Percentiles rank a stretch among this genome's conserved stretches.
Evolutionary conservation across 2,113 vertebrate species (phyloP).

Genomic region (Cyprinus carpio): DNA sequence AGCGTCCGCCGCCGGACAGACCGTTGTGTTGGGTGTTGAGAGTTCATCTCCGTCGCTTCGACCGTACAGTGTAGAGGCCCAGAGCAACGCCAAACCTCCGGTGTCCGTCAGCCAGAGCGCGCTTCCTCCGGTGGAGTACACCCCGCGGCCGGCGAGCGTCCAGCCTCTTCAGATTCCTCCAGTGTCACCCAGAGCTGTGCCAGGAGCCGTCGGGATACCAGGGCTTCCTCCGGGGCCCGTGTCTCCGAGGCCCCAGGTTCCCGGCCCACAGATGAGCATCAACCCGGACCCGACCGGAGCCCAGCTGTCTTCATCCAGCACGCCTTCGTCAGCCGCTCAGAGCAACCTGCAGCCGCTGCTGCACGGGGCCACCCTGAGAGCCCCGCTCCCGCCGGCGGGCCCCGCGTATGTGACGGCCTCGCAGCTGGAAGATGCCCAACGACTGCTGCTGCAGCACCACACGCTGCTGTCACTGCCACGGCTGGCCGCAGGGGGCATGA

Average conservation of each 20-base stretch:
- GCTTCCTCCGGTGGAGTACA: slow-evolving; percentile 69
- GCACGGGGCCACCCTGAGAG: not conserved
- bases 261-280: slow-evolving; percentile 65
- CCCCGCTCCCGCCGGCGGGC: not conserved
- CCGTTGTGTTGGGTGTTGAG: slow-evolving; percentile 64
- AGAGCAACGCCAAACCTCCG: slow-evolving; percentile 69
- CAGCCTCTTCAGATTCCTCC: slow-evolving; percentile 49
- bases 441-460: slow-evolving; percentile 82
- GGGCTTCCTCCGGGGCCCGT: slow-evolving; percentile 69
- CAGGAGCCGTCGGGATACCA: slow-evolving; percentile 60
- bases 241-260: slow-evolving; percentile 66
- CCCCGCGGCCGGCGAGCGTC: slow-evolving; percentile 66
- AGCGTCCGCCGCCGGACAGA: too few relatives aligned
- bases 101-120: slow-evolving; percentile 69
- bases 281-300: slow-evolving; percentile 62
- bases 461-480: slow-evolving; percentile 79
- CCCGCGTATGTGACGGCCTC: slow-evolving; percentile 68
- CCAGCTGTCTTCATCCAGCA: slow-evolving; percentile 67
- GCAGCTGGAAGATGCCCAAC: slow-evolving; percentile 87
- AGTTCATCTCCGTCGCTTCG: slow-evolving; percentile 71
- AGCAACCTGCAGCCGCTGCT: slow-evolving; percentile 53
- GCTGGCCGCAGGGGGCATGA: slow-evolving; percentile 55
- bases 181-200: slow-evolving; percentile 60
- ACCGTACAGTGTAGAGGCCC: slow-evolving; percentile 67
- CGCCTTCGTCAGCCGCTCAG: slow-evolving; percentile 42